Percentiles rank a stretch among this genome's conserved stretches.
phyloP scores from a whole-genome alignment of 2,888 invertebrate species.

The Agrypnus murinus region DNA sequence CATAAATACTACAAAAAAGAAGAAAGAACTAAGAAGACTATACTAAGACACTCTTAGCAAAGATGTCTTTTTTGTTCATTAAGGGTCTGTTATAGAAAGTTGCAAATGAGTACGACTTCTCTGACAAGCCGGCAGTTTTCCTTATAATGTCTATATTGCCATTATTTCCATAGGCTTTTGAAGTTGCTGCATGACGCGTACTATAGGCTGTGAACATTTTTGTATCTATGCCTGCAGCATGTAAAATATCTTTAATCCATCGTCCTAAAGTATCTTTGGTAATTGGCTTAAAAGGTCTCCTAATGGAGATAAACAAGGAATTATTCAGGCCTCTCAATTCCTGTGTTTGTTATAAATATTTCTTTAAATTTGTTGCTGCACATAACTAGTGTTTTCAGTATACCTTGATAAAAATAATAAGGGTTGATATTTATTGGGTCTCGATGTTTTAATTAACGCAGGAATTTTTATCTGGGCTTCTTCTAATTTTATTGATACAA shows the following conservation, averaged over 20 bases:
- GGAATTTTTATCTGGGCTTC: conserved; percentile 21
- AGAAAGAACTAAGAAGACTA: too few species aligned
- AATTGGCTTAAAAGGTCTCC: conserved; percentile 34
- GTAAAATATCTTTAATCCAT: conserved; percentile 36
- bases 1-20: too few species aligned
- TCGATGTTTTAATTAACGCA: conserved; percentile 26
- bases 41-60: too few species aligned
- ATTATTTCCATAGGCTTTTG: background rate
- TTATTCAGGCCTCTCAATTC: conserved; percentile 7
- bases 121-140: background rate
- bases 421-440: background rate
- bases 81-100: conserved; percentile 14
- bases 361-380: background rate
- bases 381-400: conserved; percentile 9
- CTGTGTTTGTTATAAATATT: conserved; percentile 12
- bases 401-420: conserved; percentile 19
- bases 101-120: background rate
- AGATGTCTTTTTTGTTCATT: too few species aligned
- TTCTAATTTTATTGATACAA: too few species aligned
- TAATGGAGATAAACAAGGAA: conserved; percentile 6
- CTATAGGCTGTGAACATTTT: conserved; percentile 17
- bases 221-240: conserved; percentile 33
- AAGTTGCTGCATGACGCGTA: conserved; percentile 17
- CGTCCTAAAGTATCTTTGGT: conserved; percentile 37
- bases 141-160: background rate